Conservation (phyloP, 2,113 vertebrate genomes). For the Callipepla californica region DNA sequence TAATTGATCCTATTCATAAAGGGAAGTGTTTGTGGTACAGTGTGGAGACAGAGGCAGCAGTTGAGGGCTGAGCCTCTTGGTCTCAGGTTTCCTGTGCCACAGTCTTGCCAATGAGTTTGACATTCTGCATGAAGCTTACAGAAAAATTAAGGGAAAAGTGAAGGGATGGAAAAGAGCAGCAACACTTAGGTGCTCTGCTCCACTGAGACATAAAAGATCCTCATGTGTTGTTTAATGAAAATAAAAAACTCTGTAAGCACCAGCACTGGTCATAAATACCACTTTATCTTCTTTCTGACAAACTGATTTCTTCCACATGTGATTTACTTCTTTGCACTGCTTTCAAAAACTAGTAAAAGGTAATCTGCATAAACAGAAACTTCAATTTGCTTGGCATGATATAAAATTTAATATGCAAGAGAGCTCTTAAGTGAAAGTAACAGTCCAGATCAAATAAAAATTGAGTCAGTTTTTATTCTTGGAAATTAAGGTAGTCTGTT, state of each 20-base stretch:
- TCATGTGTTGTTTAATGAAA: not conserved
- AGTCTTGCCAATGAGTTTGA: not conserved
- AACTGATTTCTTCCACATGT: not conserved
- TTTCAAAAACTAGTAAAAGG: not conserved
- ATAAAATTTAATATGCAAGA: constrained; percentile 5
- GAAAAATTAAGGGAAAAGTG: not conserved
- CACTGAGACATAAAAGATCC: not conserved
- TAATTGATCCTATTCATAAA: not conserved
- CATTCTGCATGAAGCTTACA: not conserved
- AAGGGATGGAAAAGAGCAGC: not conserved
- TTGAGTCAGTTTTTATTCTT: not conserved
- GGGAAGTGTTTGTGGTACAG: not conserved
- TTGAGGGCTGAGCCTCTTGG: not conserved
- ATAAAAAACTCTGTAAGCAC: not conserved
- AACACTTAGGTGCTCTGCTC: accelerated
- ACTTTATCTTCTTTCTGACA: not conserved
- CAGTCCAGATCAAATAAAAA: not conserved
- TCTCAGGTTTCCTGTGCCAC: accelerated
- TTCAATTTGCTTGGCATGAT: not conserved
- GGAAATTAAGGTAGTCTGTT: not conserved
- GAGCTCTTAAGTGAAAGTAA: not conserved
- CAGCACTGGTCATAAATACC: not conserved
- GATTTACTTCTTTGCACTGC: not conserved
- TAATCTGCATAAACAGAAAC: not conserved
- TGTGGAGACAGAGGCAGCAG: not conserved